Evolutionary conservation across 2,888 invertebrate species (phyloP).

Genomic region (Anoplius nigerrimus): DNA sequence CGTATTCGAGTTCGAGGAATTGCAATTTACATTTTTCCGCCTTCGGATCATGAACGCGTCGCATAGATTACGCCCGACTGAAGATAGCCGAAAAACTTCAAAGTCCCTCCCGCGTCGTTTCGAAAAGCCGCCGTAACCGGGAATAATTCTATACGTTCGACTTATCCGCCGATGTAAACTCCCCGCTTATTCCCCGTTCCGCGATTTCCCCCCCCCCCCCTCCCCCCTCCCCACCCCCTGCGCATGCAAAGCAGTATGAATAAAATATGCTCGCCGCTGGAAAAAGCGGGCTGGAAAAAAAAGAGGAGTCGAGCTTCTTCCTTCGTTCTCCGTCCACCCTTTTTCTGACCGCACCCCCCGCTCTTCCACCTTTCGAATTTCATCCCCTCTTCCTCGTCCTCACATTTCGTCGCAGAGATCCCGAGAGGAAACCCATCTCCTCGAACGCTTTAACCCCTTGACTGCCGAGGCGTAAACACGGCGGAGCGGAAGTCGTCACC

Average conservation of each 20-base stretch:
- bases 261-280: constrained; percentile 36
- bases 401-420: not conserved
- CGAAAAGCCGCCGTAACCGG: no score
- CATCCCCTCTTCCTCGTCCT: not conserved
- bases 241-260: constrained; percentile 30
- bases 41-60: no score
- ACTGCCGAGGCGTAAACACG: constrained; percentile 41
- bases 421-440: constrained; percentile 32
- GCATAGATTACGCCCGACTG: no score
- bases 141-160: no score
- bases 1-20: no score
- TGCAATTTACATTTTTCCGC: no score
- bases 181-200: no score
- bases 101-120: no score
- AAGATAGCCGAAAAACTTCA: no score
- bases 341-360: not conserved
- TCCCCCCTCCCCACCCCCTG: not conserved
- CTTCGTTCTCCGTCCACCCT: constrained; percentile 1
- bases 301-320: constrained; percentile 8
- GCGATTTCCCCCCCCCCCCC: no score
- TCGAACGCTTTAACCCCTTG: constrained; percentile 41
- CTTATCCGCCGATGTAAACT: no score
- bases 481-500: constrained; percentile 41
- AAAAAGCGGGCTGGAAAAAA: constrained; percentile 1
- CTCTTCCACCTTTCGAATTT: not conserved